These are phyloP conservation scores for Morone saxatilis DNA, from an alignment of 2,113 vertebrate species.

Conservation along the genomic window DNA sequence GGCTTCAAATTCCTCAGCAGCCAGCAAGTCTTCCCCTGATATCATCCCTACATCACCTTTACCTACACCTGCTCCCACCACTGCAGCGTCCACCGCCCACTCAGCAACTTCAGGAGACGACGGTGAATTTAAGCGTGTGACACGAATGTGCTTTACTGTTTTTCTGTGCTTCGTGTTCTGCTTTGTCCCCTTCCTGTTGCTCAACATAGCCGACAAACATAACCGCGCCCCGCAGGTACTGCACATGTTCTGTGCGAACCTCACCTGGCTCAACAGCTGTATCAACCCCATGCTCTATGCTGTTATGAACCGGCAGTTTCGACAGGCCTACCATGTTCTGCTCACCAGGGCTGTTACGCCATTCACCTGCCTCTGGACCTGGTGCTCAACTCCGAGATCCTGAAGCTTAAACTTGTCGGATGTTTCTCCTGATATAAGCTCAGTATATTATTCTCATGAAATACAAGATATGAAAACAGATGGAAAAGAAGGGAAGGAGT, in stretches of 20 bases:
- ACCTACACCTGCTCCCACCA: background rate
- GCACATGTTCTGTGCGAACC: slow-evolving; percentile 90
- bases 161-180: slow-evolving; percentile 88
- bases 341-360: slow-evolving; percentile 72
- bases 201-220: slow-evolving; percentile 87
- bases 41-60: background rate
- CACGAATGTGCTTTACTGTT: slow-evolving; percentile 89
- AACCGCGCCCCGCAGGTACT: slow-evolving; percentile 83
- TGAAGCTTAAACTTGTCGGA: background rate
- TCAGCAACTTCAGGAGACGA: slow-evolving; percentile 77
- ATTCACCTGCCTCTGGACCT: slow-evolving; percentile 56
- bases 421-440: background rate
- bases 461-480: background rate
- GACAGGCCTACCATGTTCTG: slow-evolving; percentile 84
- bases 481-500: background rate
- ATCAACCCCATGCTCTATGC: slow-evolving; percentile 91
- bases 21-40: background rate
- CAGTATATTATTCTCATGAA: background rate
- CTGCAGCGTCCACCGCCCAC: slow-evolving; percentile 28
- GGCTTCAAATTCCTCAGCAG: background rate
- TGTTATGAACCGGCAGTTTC: slow-evolving; percentile 91
- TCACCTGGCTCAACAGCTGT: slow-evolving; percentile 92
- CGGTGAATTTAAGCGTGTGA: slow-evolving; percentile 87
- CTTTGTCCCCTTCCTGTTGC: slow-evolving; percentile 88
- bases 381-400: background rate